Conservation (phyloP, 2,888 invertebrate species). For the Sceliomorpha sp. region DNA sequence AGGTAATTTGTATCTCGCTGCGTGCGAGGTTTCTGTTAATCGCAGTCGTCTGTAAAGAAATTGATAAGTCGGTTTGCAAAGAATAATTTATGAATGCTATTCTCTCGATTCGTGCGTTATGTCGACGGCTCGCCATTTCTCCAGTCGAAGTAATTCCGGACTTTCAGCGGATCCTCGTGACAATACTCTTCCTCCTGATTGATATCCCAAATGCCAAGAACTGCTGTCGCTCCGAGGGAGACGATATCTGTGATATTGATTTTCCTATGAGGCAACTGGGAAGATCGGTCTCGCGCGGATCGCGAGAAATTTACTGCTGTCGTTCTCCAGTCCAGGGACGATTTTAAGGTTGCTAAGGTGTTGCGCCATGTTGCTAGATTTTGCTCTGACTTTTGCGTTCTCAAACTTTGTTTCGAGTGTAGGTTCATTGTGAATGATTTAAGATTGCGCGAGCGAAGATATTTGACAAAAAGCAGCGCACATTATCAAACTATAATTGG, state of each 20-base stretch:
- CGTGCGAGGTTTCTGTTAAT: neutral
- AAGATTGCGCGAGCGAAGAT: neutral
- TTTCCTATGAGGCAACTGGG: conserved; percentile 7
- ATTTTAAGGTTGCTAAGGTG: too few species aligned
- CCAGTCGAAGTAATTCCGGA: conserved; percentile 19
- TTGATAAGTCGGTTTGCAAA: conserved; percentile 18
- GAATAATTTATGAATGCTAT: conserved; percentile 12
- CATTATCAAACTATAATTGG: too few species aligned
- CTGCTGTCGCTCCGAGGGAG: conserved; percentile 30
- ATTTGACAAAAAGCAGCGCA: conserved; percentile 12
- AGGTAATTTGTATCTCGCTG: conserved; percentile 7
- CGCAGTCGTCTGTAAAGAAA: conserved; percentile 13
- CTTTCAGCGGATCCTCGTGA: conserved; percentile 15
- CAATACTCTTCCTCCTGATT: conserved; percentile 31
- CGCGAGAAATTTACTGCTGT: neutral
- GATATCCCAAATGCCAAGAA: conserved; percentile 35
- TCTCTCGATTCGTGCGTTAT: neutral
- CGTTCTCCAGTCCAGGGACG: too few species aligned
- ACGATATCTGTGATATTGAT: conserved; percentile 34
- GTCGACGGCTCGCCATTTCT: conserved; percentile 28
- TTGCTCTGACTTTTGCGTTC: too few species aligned
- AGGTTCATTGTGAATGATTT: too few species aligned
- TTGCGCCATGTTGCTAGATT: neutral
- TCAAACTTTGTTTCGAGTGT: too few species aligned
- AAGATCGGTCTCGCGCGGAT: conserved; percentile 2